Evolutionary conservation across 2,888 invertebrate species (phyloP), one percentile per base, ranked within the genome.

Genomic region (Hyles lineata): DNA sequence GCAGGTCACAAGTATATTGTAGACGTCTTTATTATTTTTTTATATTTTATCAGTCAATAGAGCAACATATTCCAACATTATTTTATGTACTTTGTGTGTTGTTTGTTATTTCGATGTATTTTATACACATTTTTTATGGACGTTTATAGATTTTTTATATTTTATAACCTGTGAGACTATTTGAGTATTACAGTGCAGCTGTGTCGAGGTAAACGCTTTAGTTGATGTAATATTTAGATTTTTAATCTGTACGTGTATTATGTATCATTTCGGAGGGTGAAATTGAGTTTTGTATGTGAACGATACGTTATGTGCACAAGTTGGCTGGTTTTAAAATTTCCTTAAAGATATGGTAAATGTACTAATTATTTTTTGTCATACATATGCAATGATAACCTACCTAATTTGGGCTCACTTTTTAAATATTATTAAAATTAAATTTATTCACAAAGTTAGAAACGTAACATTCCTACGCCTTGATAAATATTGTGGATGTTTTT

Each of bases 141-240:
- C 74, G 76, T 71, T 77, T 78, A 79, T 74, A 74, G 62, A 74
- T 71, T 71, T 73, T 73, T 72, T 75, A 71, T 76, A 70, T 72
- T 72, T 72, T 74, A 72, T 70, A 75, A 74, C 61, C 67, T 76
- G 74, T 76, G 78, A 61, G 75, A 76, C 72, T 74, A 58, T 74
- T n/a, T 43, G 19, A 62, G 72, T 77, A 75, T 77, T 79, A 72
- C 61, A 25, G 70, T 69, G 76, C 79, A 78, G 77, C 80, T 79
- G 70, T 75, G 75, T 76, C 78, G 70, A 74, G 6, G 43, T 63
- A 21, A 75, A 74, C 58, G 73, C 75, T 79, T 83, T 79, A 78
- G 76, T 79, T 79, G 55, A 55, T n/a, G 61, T 67, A 35, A 43
- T 63, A 17, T 23, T 63, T 43, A 63, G 43, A 67, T 21, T 67